Percentiles rank a stretch among this genome's conserved stretches.
Evolutionary conservation across 2,113 vertebrate species (phyloP).

Genomic region (Ranitomeya variabilis): DNA sequence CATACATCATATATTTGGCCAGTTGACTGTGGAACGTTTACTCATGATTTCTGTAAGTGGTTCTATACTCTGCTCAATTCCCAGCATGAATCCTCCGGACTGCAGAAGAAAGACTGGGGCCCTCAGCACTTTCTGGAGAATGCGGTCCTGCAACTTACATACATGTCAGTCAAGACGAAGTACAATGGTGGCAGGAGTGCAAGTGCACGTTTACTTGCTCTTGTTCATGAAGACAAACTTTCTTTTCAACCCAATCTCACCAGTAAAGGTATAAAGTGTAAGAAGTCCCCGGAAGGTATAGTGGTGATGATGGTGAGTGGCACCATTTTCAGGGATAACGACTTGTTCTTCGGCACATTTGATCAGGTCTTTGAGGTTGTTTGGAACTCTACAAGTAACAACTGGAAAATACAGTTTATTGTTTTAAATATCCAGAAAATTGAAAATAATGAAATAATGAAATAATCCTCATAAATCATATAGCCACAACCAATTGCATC

Average conservation of each 20-base stretch:
- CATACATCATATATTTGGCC: neutral
- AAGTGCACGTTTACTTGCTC: neutral
- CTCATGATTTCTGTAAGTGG: slow-evolving; percentile 90
- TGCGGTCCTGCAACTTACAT: slow-evolving; percentile 74
- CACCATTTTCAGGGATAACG: neutral
- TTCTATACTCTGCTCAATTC: slow-evolving; percentile 89
- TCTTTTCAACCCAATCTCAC: neutral
- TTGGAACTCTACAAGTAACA: neutral
- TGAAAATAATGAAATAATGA: neutral
- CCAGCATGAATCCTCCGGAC: slow-evolving; percentile 78
- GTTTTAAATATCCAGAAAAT: neutral
- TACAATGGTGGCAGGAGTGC: neutral
- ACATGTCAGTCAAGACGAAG: slow-evolving; percentile 68
- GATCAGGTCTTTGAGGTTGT: slow-evolving; percentile 10
- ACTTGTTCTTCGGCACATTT: neutral
- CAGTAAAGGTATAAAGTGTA: neutral
- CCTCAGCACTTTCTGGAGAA: slow-evolving; percentile 93
- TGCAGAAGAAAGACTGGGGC: slow-evolving; percentile 81
- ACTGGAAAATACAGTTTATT: slow-evolving; percentile 1
- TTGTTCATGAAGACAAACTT: neutral
- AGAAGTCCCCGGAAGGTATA: neutral
- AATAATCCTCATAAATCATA: neutral
- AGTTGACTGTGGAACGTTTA: slow-evolving; percentile 71
- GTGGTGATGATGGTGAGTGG: neutral
- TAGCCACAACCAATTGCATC: neutral